Conservation (phyloP, 2,888 invertebrate genomes). For the Leptinotarsa haldemani region DNA sequence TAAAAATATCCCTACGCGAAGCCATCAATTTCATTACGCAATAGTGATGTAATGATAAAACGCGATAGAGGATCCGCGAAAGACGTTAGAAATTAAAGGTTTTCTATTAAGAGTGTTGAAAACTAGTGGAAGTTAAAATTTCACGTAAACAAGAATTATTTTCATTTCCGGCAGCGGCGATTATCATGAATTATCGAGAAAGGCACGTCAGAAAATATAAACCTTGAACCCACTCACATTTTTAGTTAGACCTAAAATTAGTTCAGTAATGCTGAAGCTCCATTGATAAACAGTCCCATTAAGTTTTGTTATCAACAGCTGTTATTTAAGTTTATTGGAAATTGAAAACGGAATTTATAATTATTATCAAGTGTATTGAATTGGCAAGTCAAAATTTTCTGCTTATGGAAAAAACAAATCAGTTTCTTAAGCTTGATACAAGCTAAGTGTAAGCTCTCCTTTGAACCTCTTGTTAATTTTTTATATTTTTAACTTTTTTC, state of each 20-base stretch:
- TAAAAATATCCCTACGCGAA: slow-evolving; percentile 32
- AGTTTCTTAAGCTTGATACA: too few species aligned
- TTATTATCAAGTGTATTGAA: too few species aligned
- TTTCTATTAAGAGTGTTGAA: not conserved
- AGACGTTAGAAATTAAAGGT: not conserved
- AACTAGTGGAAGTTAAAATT: slow-evolving; percentile 3
- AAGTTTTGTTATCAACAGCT: too few species aligned
- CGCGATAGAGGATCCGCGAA: slow-evolving; percentile 9
- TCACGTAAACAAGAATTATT: slow-evolving; percentile 19
- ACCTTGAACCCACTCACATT: not conserved
- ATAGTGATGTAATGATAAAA: slow-evolving; percentile 22
- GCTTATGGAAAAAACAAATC: too few species aligned
- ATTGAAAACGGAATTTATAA: too few species aligned
- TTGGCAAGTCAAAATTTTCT: too few species aligned
- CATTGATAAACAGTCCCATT: not conserved
- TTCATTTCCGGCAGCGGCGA: slow-evolving; percentile 20
- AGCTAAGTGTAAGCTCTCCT: too few species aligned
- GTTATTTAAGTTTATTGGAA: too few species aligned
- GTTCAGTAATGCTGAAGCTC: not conserved
- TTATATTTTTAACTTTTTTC: too few species aligned
- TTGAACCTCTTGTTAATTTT: too few species aligned
- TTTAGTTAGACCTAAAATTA: not conserved
- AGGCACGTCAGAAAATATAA: not conserved
- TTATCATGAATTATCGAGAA: slow-evolving; percentile 1
- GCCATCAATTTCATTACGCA: slow-evolving; percentile 38